Conservation (phyloP, 2,888 invertebrate species). For the Epinotia ramella region DNA sequence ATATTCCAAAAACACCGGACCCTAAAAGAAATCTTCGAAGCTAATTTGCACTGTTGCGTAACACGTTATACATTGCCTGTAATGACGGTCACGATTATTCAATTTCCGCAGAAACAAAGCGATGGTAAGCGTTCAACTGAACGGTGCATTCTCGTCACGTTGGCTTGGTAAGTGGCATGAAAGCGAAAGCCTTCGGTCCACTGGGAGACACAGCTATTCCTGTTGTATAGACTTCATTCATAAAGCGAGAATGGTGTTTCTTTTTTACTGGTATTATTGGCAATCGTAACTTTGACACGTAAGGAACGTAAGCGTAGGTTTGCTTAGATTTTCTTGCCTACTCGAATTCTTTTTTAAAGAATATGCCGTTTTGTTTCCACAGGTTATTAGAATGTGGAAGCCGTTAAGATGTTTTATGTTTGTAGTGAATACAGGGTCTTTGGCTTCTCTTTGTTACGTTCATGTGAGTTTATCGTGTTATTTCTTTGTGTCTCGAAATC, state of each 20-base stretch:
- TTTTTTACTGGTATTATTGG: conserved; percentile 12
- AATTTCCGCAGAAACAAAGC: conserved; percentile 33
- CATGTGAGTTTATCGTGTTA: background rate
- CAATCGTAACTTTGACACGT: conserved; percentile 28
- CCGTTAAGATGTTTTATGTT: conserved; percentile 18
- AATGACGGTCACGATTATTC: background rate
- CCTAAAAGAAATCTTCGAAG: conserved; percentile 10
- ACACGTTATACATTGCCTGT: conserved; percentile 25
- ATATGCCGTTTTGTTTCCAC: conserved; percentile 4
- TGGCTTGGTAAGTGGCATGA: conserved; percentile 52
- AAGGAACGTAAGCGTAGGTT: background rate
- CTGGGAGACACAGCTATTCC: conserved; percentile 59
- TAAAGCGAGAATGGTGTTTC: conserved; percentile 58
- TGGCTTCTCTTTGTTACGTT: conserved; percentile 6
- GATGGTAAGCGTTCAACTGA: conserved; percentile 50
- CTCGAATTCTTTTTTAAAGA: conserved; percentile 15
- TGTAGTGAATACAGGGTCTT: conserved; percentile 8
- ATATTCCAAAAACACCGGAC: conserved; percentile 29
- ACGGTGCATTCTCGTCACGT: conserved; percentile 55
- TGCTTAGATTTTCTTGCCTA: conserved; percentile 22
- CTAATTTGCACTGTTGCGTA: conserved; percentile 23
- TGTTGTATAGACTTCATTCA: conserved; percentile 59
- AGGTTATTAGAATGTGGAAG: conserved; percentile 2
- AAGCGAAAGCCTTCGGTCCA: conserved; percentile 64
- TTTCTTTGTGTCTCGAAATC: background rate